Evolutionary conservation across 2,113 vertebrate genomes (phyloP), one percentile per base, ranked within the genome.

Genomic region (Mixornis gularis): DNA sequence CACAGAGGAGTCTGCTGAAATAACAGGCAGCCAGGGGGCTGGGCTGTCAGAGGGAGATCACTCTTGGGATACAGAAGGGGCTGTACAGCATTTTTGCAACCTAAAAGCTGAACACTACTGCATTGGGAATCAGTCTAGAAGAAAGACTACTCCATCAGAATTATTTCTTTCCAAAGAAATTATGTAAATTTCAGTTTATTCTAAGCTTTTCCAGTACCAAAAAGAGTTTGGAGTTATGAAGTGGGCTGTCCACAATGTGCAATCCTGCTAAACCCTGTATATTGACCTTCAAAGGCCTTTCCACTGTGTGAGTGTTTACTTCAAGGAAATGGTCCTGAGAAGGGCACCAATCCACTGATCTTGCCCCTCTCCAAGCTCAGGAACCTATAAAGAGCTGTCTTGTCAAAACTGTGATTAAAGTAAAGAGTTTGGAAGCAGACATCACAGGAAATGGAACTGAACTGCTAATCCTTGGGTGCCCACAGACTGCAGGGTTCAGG

Each of bases 331-430:
- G 11, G 44, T 65, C 25, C 41, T 53, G 58, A 93, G 30, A 3
- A 65, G 21, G 58, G 44, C 24, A 40, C 3, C 0, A 0, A 72
- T 12, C 3, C 2, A 3, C 6, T 4, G 25, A 74, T 25, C 7
- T 8, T 8, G 17, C 13, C 3, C 1, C 13, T 74, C 29, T 53
- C 4, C 10, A 52, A 69, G 16, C 5, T 49, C 12, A 30, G 44
- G 12, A 52, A 36, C 3, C 10, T 21, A 26, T 6, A 14, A 78
- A 68, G 14, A 48, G 3, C 17, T 79, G 20, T 21, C 1, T 0
- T 55, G 18, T 82, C 38, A 49, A 69, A 79, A 65, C 0, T 30
- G 12, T 20, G 12, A 48, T 25, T 32, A 26, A 43, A 40, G 9
- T 4, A 86, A 69, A 69, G 8, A 53, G 18, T 60, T 56, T 78